Percentiles rank a stretch among this genome's conserved stretches.
Evolutionary conservation across 2,888 invertebrate species (phyloP).

Genomic region (Ganaspis brasiliensis): DNA sequence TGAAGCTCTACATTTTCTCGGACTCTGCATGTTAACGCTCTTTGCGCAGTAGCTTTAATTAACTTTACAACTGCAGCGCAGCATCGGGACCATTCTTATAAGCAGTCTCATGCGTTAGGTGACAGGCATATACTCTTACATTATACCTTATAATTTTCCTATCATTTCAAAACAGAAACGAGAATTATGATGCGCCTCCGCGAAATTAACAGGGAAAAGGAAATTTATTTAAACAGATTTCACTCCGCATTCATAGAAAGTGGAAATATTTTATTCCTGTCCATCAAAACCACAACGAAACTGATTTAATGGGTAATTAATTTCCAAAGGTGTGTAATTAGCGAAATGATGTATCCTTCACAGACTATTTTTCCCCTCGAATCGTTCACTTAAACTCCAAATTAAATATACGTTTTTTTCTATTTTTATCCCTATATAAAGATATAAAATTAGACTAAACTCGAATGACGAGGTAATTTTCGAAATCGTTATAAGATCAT

Average conservation of each 20-base stretch:
- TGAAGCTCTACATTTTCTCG: constrained; percentile 29
- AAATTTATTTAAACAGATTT: constrained; percentile 4
- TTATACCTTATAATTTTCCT: constrained; percentile 35
- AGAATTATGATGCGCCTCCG: constrained; percentile 23
- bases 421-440: too few relatives aligned
- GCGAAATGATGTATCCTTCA: neutral
- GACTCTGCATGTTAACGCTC: constrained; percentile 17
- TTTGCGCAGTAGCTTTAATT: constrained; percentile 56
- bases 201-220: neutral
- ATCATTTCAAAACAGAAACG: constrained; percentile 27
- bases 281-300: neutral
- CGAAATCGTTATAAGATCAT: too few relatives aligned
- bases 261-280: neutral
- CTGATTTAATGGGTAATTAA: constrained; percentile 4
- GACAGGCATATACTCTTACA: constrained; percentile 16
- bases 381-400: too few relatives aligned
- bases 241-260: constrained; percentile 12
- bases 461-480: too few relatives aligned
- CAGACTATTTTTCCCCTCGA: too few relatives aligned
- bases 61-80: constrained; percentile 47
- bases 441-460: too few relatives aligned
- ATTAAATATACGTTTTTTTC: too few relatives aligned
- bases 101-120: constrained; percentile 24
- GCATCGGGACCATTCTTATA: constrained; percentile 52
- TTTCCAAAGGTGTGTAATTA: neutral